These are phyloP conservation scores for Temnothorax longispinosus DNA, from an alignment of 1,140 invertebrate species.

Conservation along the genomic window DNA sequence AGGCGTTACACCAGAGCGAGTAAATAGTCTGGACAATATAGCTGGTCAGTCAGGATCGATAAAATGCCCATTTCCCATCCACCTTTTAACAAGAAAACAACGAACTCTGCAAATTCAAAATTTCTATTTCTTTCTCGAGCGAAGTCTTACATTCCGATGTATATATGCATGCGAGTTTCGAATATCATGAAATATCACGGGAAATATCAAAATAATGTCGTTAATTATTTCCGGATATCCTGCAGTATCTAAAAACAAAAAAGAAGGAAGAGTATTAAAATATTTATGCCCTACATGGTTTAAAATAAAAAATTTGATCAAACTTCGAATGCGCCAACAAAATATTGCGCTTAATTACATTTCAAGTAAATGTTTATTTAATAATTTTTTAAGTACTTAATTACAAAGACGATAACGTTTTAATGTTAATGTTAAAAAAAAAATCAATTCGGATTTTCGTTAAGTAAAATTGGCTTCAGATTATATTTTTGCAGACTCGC, in stretches of 20 bases:
- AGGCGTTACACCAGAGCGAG: no score
- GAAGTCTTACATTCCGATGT: not conserved
- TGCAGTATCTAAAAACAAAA: not conserved
- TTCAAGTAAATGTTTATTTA: not conserved
- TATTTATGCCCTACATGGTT: not conserved
- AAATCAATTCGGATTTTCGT: not conserved
- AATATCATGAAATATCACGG: not conserved
- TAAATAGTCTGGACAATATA: no score
- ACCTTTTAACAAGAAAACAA: slow-evolving; percentile 28
- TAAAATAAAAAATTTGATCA: not conserved
- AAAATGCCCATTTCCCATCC: slow-evolving; percentile 17
- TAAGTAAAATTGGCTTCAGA: not conserved
- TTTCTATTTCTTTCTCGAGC: slow-evolving; percentile 14
- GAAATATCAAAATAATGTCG: not conserved
- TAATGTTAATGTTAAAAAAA: not conserved
- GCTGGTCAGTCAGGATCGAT: no score
- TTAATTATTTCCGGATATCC: not conserved
- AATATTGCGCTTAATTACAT: not conserved
- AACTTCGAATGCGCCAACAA: not conserved
- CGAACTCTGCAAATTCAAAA: not conserved
- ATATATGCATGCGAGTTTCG: no score
- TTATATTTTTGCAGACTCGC: not conserved
- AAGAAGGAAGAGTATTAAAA: not conserved
- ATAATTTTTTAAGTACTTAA: not conserved
- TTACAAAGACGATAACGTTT: not conserved